Conservation (phyloP, 2,888 invertebrate species). For the Melieria omissa region DNA sequence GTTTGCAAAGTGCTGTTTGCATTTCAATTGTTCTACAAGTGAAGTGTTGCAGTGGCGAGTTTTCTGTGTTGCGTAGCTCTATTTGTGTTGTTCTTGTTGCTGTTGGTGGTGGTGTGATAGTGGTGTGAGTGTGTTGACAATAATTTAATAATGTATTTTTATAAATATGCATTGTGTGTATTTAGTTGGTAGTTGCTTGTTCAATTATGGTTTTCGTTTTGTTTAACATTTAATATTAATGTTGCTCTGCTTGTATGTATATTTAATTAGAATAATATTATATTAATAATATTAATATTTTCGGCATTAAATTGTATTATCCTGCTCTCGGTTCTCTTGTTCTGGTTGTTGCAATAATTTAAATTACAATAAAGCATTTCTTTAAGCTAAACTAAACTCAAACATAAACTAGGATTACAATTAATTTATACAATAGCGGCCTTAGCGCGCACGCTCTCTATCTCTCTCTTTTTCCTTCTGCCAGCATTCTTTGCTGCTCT, state of each 20-base stretch:
- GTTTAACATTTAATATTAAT: neutral
- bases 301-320: slow-evolving; percentile 11
- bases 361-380: slow-evolving; percentile 33
- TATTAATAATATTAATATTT: slow-evolving; percentile 1
- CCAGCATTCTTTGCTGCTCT: slow-evolving; percentile 7
- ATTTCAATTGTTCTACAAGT: too few species aligned
- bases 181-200: too few species aligned
- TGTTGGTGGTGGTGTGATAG: too few species aligned
- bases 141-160: too few species aligned
- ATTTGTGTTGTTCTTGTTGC: too few species aligned
- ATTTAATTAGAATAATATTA: too few species aligned
- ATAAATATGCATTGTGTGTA: too few species aligned
- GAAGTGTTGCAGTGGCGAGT: too few species aligned
- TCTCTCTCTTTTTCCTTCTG: neutral
- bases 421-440: slow-evolving; percentile 18
- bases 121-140: too few species aligned
- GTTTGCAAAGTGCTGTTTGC: too few species aligned
- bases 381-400: slow-evolving; percentile 21
- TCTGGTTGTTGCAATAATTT: slow-evolving; percentile 28
- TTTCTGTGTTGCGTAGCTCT: too few species aligned
- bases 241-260: neutral
- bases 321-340: slow-evolving; percentile 13
- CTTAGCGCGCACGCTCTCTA: neutral
- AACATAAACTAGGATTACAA: slow-evolving; percentile 22
- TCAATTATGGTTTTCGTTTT: too few species aligned